Percentiles rank a stretch among this genome's conserved stretches.
Evolutionary conservation across 2,888 invertebrate species (phyloP).

Genomic region (Iphiclides podalirius): DNA sequence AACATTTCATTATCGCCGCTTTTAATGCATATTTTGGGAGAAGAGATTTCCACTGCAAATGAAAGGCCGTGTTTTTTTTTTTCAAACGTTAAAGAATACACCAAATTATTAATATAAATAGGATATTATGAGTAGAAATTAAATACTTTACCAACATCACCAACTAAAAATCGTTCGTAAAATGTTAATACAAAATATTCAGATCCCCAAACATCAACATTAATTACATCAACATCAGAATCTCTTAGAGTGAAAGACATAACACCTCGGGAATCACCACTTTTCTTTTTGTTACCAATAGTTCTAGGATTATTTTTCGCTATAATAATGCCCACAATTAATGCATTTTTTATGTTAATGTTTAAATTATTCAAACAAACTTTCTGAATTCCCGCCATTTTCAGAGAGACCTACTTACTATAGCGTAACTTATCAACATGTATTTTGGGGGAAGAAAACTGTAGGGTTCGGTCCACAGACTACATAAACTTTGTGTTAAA

Average conservation of each 20-base stretch:
- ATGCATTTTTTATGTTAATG: constrained; percentile 61
- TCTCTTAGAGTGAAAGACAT: constrained; percentile 89
- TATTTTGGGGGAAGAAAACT: too few species aligned
- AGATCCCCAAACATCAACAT: constrained; percentile 88
- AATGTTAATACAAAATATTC: constrained; percentile 81
- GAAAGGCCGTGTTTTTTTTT: background rate
- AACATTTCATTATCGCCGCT: constrained; percentile 80
- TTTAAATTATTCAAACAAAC: constrained; percentile 62
- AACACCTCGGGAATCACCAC: constrained; percentile 82
- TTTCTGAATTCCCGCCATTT: constrained; percentile 71
- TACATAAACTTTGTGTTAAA: too few species aligned
- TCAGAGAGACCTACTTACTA: too few species aligned
- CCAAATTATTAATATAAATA: too few species aligned
- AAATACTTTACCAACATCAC: constrained; percentile 82
- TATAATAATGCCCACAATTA: constrained; percentile 81
- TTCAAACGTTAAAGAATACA: too few species aligned
- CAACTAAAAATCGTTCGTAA: constrained; percentile 83
- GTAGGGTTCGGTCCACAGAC: too few species aligned
- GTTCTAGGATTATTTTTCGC: constrained; percentile 82
- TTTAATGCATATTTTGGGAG: constrained; percentile 81
- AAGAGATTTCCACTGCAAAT: constrained; percentile 83
- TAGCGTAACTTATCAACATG: too few species aligned
- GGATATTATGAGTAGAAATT: background rate
- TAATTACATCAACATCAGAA: constrained; percentile 85
- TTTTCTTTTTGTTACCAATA: constrained; percentile 72